These are phyloP conservation scores for Drosophila atroscutellata DNA, from an alignment of 2,888 invertebrate genomes.

Conservation along the genomic window DNA sequence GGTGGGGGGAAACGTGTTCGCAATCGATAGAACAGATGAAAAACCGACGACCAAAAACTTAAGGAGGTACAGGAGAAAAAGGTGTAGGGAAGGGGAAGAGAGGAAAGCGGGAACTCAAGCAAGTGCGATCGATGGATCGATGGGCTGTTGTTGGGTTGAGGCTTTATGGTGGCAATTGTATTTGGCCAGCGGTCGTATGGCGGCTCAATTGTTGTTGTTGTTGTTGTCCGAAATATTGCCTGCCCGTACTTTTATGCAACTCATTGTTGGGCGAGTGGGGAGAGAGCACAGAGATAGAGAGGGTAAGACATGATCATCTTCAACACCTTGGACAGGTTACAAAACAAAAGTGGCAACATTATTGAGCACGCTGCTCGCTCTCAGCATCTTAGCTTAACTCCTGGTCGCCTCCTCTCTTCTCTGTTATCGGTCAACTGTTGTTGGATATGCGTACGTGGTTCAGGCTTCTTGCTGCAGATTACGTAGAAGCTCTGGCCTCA, in stretches of 20 bases:
- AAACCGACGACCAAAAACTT: slow-evolving; percentile 10
- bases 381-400: slow-evolving; percentile 9
- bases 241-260: slow-evolving; percentile 78
- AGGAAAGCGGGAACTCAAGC: neutral
- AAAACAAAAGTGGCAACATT: slow-evolving; percentile 84
- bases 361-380: slow-evolving; percentile 71
- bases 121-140: slow-evolving; percentile 62
- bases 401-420: slow-evolving; percentile 1
- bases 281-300: slow-evolving; percentile 6
- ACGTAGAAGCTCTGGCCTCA: slow-evolving; percentile 55
- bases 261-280: slow-evolving; percentile 67
- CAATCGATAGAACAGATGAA: slow-evolving; percentile 52
- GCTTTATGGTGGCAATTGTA: slow-evolving; percentile 79
- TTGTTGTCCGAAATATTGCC: slow-evolving; percentile 24
- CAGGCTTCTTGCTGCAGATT: slow-evolving; percentile 70
- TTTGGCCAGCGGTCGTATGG: slow-evolving; percentile 70
- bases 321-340: slow-evolving; percentile 85
- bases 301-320: slow-evolving; percentile 84
- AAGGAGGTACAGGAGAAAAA: slow-evolving; percentile 6
- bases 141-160: slow-evolving; percentile 59
- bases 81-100: neutral
- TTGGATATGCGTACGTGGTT: slow-evolving; percentile 71
- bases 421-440: slow-evolving; percentile 65
- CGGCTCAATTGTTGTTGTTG: slow-evolving; percentile 74
- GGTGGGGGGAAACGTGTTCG: slow-evolving; percentile 16